Evolutionary conservation across 2,797 vertebrate genomes (phyloP), one percentile per base, ranked within the genome.

Genomic region (Pygocentrus nattereri): DNA sequence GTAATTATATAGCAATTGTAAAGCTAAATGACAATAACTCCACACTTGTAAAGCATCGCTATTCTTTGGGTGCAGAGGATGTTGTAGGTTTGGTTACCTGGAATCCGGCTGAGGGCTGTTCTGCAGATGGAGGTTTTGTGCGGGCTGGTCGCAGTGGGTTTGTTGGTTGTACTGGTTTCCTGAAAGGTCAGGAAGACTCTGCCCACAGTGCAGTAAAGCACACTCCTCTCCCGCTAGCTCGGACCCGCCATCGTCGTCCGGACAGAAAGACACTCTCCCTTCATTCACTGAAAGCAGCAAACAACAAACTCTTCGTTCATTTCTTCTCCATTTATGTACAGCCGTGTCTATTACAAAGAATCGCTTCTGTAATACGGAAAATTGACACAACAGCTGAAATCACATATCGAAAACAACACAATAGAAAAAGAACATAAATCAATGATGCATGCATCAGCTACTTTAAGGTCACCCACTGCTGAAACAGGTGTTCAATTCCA

Each of bases 1-100:
- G 41, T 10, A 5, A 8, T 38, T 38, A 8, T 38, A 3, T 38
- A 3, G 2, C 5, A 5, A 38, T 38, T 38, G 38, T 38, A 38
- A 44, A 44, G 10, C 12, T 44, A 34, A 34, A 34, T 34, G 34
- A 34, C 34, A 34, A 6, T 34, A 34, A 34, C 34, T 34, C 34
- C n/a, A n/a, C n/a, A n/a, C n/a, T 34, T 34, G 34, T 34, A 34
- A 30, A 16, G 25, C 56, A 25, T 8, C 56, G 52, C 47, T 49
- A 56, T 25, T 27, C 4, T 59, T 27, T 59, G n/a, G 21, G 23
- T 12, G 16, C 41, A 67, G n/a, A 27, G 56, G 27, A 23, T 56
- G 73, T 92, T 96, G 10, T 27, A 67, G n/a, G n/a, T 64, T 27
- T 21, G 52, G 73, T 92, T 96, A 99, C 98, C 98, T 98, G 89